Evolutionary conservation across 2,888 invertebrate genomes (phyloP), one percentile per base, ranked within the genome.

Genomic region (Lasioglossum malachurum): DNA sequence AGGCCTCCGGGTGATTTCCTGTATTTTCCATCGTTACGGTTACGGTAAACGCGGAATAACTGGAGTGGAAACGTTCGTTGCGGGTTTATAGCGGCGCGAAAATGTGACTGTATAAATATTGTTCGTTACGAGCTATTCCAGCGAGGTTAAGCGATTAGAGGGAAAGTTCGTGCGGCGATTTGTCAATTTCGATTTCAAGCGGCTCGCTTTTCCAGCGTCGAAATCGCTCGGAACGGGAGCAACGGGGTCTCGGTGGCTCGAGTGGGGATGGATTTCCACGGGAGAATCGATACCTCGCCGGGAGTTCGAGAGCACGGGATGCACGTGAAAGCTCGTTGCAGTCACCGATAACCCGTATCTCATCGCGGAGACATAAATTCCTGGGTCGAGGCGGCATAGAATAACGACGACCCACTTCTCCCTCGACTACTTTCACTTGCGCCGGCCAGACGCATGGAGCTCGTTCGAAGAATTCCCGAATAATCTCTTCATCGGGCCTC

Each of bases 341-440:
- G 38, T 78, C 60, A 57, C 69, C 83, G 87, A 87, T 87, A 87
- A 80, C 67, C 79, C 75, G 78, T 81, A 87, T 87, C 87, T 74
- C 76, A 38, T 83, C 78, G 27, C 72, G 44, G 75, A n/a, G 69
- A 83, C 87, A 89, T 76, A 71, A 87, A 90, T 90, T 86, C 90
- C 75, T 69, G 79, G 46, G 35, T 74, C 76, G 80, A 75, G 35
- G 67, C 53, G 84, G 82, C 86, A 78, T 91, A 87, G 91, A 88
- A 81, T 86, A 91, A 75, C 73, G 76, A 74, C 84, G 91, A 88
- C 91, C 92, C 79, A 91, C 92, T 91, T 92, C 74, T 77, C 74
- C 84, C 74, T 86, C 76, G 87, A 90, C 89, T 93, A 94, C 93
- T 93, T 93, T 94, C 93, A 94, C 94, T 94, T 91, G 92, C 90